A percentile compares a stretch with the other conserved stretches of the same genome.
Conservation (phyloP, 1,140 invertebrate genomes). For the Augochlora pura region DNA sequence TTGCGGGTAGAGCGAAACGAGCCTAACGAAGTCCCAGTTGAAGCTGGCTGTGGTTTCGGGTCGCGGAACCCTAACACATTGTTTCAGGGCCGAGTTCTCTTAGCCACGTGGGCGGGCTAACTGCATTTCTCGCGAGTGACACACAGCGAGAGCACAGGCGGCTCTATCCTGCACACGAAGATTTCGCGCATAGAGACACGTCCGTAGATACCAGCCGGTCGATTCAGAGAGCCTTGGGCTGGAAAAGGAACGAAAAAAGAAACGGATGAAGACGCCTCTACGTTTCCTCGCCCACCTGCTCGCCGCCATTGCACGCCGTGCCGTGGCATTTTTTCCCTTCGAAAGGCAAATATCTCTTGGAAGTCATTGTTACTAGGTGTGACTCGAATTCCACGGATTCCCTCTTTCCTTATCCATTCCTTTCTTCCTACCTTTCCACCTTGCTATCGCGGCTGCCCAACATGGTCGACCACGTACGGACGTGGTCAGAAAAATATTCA, state of each 20-base stretch:
- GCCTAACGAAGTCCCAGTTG: no score
- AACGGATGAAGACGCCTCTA: conserved; percentile 39
- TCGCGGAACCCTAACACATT: conserved; percentile 34
- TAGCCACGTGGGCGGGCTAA: conserved; percentile 66
- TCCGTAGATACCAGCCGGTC: conserved; percentile 10
- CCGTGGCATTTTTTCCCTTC: conserved; percentile 30
- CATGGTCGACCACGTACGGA: no score
- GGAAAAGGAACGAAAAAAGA: conserved; percentile 5
- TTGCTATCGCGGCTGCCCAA: not conserved
- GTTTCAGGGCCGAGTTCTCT: conserved; percentile 63
- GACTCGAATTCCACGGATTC: conserved; percentile 62
- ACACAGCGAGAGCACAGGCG: conserved; percentile 35
- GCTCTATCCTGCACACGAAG: conserved; percentile 33
- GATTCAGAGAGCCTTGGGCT: not conserved
- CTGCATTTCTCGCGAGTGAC: conserved; percentile 70
- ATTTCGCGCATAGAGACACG: conserved; percentile 28
- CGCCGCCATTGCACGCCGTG: conserved; percentile 14
- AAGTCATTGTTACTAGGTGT: conserved; percentile 57
- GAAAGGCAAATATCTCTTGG: conserved; percentile 45
- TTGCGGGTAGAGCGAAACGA: no score
- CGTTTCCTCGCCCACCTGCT: conserved; percentile 46
- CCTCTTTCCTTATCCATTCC: conserved; percentile 33
- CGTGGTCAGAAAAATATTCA: no score
- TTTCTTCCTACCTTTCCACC: conserved; percentile 28
- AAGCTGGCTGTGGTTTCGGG: not conserved